phyloP scores from a whole-genome alignment of 1,140 invertebrate genomes.

The Steinernema feltiae region DNA sequence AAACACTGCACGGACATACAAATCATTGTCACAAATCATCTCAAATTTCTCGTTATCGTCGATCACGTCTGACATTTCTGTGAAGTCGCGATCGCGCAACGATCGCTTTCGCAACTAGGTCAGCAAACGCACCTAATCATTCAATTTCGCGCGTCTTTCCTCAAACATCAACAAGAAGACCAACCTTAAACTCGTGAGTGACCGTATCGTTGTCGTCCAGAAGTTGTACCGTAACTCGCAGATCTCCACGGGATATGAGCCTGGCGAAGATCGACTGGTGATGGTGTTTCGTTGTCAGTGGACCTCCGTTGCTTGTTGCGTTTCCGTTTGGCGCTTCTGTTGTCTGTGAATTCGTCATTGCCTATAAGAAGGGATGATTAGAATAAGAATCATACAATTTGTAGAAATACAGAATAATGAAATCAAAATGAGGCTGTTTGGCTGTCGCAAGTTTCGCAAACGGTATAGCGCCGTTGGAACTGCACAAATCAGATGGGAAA shows the following conservation, averaged over 20 bases:
- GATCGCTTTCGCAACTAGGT: not conserved
- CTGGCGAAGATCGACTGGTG: not conserved
- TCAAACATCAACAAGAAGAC: not conserved
- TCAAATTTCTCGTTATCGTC: not conserved
- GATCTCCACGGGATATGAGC: conserved; percentile 62
- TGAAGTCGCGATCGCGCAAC: not conserved
- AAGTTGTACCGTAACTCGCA: conserved; percentile 84
- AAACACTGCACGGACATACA: not conserved
- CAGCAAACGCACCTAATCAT: no score
- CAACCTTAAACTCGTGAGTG: conserved; percentile 88
- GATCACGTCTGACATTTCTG: not conserved
- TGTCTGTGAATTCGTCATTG: not conserved
- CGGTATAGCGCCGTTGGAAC: no score
- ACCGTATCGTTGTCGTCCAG: conserved; percentile 88
- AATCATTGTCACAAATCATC: not conserved
- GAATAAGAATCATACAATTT: not conserved
- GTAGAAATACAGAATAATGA: not conserved
- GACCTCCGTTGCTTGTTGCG: not conserved
- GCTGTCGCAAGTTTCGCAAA: not conserved
- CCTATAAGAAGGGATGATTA: not conserved
- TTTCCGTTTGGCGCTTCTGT: not conserved
- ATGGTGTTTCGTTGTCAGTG: not conserved
- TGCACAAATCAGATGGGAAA: no score
- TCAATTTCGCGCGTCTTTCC: no score
- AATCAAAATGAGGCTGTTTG: not conserved